Conservation (phyloP, 2,113 vertebrate genomes). For the Strix uralensis region DNA sequence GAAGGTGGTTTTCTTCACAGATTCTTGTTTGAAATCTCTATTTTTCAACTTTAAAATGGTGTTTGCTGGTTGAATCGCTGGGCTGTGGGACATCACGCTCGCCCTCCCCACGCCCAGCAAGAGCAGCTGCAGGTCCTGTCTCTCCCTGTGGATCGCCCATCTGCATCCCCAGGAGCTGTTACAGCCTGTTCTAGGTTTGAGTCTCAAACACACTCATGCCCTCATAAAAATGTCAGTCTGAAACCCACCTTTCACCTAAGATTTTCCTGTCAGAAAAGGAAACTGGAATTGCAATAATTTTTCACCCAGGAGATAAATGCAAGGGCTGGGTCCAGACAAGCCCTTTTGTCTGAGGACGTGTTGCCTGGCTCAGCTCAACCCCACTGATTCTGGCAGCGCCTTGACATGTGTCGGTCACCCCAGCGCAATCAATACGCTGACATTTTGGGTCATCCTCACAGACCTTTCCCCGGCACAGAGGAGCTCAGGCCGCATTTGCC, state of each 20-base stretch:
- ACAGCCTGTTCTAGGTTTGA: background rate
- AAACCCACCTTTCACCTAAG: background rate
- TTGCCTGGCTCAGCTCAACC: background rate
- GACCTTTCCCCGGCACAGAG: background rate
- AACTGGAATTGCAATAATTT: background rate
- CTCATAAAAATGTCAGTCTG: background rate
- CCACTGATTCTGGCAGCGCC: rapidly evolving
- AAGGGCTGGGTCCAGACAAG: background rate
- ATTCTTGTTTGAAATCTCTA: background rate
- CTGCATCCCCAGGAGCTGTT: background rate
- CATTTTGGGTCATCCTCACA: background rate
- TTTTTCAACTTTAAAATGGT: background rate
- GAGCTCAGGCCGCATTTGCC: background rate
- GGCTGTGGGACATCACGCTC: background rate
- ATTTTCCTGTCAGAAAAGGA: background rate
- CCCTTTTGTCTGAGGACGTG: background rate
- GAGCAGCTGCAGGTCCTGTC: background rate
- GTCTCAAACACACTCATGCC: background rate
- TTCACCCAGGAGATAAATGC: rapidly evolving
- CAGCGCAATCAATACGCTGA: background rate
- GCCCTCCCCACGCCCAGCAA: rapidly evolving
- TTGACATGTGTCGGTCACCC: background rate
- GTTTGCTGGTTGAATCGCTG: background rate
- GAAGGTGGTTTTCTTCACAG: background rate
- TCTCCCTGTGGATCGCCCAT: background rate